Percentiles rank a stretch among this genome's conserved stretches.
Evolutionary conservation across 2,797 vertebrate species (phyloP).

Genomic region (Acanthiza pusilla): DNA sequence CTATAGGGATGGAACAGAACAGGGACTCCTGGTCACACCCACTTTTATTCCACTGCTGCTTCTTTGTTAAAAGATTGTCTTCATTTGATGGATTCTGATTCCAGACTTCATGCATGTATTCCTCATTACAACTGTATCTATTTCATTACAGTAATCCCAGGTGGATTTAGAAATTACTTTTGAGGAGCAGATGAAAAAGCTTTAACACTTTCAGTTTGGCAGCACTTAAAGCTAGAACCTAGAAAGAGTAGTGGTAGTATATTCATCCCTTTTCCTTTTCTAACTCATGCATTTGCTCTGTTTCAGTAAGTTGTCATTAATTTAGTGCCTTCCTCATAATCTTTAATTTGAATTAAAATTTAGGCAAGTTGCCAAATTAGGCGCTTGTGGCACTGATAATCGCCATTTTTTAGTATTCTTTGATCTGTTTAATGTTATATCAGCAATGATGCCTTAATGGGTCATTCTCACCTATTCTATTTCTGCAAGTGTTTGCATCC

Average conservation of each 20-base stretch:
- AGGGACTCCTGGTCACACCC: neutral
- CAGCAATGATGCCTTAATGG: neutral
- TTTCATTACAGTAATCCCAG: slow-evolving; percentile 3
- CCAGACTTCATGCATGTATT: neutral
- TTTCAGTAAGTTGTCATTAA: neutral
- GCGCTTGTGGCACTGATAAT: neutral
- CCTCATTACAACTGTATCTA: neutral
- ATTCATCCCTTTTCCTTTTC: neutral
- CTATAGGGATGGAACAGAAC: neutral
- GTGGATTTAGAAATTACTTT: slow-evolving; percentile 8
- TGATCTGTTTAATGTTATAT: neutral
- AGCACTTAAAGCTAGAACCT: neutral
- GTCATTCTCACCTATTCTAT: neutral
- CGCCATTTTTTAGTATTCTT: neutral
- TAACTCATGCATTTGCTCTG: neutral
- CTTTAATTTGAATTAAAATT: neutral
- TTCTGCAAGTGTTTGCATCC: neutral
- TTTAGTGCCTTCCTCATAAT: neutral
- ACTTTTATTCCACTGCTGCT: neutral
- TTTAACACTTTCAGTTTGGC: neutral
- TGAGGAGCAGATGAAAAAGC: slow-evolving; percentile 12
- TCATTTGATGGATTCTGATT: neutral
- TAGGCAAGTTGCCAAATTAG: neutral
- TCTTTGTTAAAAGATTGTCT: neutral
- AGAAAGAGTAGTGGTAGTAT: neutral